A percentile compares a stretch with the other conserved stretches of the same genome.
Conservation (phyloP, 2,888 invertebrate genomes). For the Leucophenga montana region DNA sequence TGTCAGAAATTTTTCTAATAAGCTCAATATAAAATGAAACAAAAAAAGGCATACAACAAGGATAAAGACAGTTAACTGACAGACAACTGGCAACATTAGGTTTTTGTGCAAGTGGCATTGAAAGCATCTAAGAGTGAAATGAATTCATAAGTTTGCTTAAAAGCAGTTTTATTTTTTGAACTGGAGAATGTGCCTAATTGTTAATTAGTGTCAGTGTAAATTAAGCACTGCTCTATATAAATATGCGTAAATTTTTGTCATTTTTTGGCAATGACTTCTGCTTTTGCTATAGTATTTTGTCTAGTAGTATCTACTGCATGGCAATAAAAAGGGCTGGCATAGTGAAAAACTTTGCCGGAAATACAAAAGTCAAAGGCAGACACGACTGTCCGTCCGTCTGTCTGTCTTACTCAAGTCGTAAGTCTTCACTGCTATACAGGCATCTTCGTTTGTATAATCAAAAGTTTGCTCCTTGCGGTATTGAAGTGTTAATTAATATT, state of each 20-base stretch:
- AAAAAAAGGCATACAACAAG: slow-evolving; percentile 25
- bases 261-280: slow-evolving; percentile 26
- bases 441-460: background rate
- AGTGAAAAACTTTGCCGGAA: slow-evolving; percentile 20
- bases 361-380: slow-evolving; percentile 9
- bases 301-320: no score
- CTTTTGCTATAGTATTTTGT: slow-evolving; percentile 31
- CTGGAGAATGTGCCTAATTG: slow-evolving; percentile 66
- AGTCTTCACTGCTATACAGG: slow-evolving; percentile 44
- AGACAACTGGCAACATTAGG: background rate
- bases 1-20: slow-evolving; percentile 50
- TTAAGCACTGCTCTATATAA: slow-evolving; percentile 39
- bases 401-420: slow-evolving; percentile 20
- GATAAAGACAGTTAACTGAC: no score
- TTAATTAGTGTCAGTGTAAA: slow-evolving; percentile 67
- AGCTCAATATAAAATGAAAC: slow-evolving; percentile 51
- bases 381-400: background rate
- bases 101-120: slow-evolving; percentile 2
- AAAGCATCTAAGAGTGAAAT: no score
- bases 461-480: slow-evolving; percentile 58
- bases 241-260: slow-evolving; percentile 11
- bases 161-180: slow-evolving; percentile 31
- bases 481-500: slow-evolving; percentile 72
- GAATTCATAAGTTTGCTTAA: no score
- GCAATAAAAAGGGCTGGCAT: background rate